Percentiles rank a stretch among this genome's conserved stretches.
Conservation (phyloP, 2,797 vertebrate species). For the Sebastes kiyomatsui region DNA sequence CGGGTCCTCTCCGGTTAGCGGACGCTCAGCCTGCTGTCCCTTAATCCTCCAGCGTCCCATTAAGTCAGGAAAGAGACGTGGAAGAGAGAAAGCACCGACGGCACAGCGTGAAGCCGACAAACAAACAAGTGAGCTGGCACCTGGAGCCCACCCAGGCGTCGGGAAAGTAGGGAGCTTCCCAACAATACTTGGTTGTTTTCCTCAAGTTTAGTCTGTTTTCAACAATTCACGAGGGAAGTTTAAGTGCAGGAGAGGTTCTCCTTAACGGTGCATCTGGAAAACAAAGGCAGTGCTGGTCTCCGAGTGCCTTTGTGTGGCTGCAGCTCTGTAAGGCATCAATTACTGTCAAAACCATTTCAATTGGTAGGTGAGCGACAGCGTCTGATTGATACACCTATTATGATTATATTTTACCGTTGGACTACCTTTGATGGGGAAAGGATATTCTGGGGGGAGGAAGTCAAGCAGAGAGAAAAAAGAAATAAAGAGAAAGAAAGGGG, state of each 20-base stretch:
- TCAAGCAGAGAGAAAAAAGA: constrained; percentile 28
- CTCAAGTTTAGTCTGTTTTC: constrained; percentile 22
- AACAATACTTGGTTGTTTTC: constrained; percentile 24
- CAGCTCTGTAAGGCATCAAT: constrained; percentile 46
- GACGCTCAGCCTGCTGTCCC: constrained; percentile 27
- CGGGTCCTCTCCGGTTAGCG: constrained; percentile 20
- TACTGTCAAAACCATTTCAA: constrained; percentile 48
- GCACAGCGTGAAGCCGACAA: neutral
- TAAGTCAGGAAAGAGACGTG: constrained; percentile 34
- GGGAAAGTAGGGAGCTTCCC: constrained; percentile 21
- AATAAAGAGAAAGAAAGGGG: neutral
- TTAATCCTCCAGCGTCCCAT: constrained; percentile 50
- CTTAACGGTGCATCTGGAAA: constrained; percentile 44
- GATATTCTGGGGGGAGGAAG: constrained; percentile 1
- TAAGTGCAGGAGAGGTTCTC: constrained; percentile 9
- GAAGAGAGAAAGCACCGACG: constrained; percentile 1
- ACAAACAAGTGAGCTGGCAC: constrained; percentile 36
- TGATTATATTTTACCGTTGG: neutral
- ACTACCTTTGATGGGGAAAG: constrained; percentile 20
- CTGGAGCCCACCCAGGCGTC: constrained; percentile 19
- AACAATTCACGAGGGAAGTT: constrained; percentile 32
- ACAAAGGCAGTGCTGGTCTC: constrained; percentile 38
- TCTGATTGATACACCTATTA: constrained; percentile 41
- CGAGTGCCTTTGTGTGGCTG: constrained; percentile 12
- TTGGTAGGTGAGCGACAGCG: constrained; percentile 16